A percentile compares a stretch with the other conserved stretches of the same genome.
Conservation (phyloP, 1,140 invertebrate genomes). For the Sycobia sp. region DNA sequence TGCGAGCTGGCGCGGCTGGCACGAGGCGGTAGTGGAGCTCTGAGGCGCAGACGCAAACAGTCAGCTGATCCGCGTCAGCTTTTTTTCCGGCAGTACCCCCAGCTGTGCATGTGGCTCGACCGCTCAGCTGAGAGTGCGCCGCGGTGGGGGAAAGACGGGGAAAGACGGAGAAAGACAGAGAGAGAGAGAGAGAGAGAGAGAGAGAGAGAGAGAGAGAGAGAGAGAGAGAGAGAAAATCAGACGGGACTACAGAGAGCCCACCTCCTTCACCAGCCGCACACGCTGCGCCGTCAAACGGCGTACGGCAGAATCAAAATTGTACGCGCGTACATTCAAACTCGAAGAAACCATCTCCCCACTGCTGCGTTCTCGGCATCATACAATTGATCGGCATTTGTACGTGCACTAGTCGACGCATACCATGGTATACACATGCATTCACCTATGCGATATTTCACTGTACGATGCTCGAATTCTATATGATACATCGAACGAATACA, state of each 20-base stretch:
- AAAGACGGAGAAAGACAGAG: neutral
- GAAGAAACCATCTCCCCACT: too few relatives aligned
- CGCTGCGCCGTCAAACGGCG: neutral
- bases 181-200: neutral
- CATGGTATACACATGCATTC: too few relatives aligned
- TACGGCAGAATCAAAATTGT: too few relatives aligned
- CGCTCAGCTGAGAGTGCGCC: constrained; percentile 54
- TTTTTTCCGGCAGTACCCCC: constrained; percentile 43
- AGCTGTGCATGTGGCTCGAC: constrained; percentile 54
- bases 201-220: neutral
- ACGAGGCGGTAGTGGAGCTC: neutral
- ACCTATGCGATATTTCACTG: too few relatives aligned
- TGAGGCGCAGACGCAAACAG: constrained; percentile 44
- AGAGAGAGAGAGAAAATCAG: neutral
- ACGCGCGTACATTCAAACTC: too few relatives aligned
- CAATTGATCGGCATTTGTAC: too few relatives aligned
- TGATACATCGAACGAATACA: too few relatives aligned
- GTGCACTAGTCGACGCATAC: too few relatives aligned
- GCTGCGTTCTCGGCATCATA: too few relatives aligned
- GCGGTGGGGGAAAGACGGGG: constrained; percentile 27
- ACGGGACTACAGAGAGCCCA: too few relatives aligned
- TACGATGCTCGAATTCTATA: too few relatives aligned
- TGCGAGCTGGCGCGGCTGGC: neutral
- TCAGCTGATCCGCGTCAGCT: constrained; percentile 59
- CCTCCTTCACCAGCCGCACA: neutral